Evolutionary conservation across 2,888 invertebrate species (phyloP).

Genomic region (Pinctada fucata): DNA sequence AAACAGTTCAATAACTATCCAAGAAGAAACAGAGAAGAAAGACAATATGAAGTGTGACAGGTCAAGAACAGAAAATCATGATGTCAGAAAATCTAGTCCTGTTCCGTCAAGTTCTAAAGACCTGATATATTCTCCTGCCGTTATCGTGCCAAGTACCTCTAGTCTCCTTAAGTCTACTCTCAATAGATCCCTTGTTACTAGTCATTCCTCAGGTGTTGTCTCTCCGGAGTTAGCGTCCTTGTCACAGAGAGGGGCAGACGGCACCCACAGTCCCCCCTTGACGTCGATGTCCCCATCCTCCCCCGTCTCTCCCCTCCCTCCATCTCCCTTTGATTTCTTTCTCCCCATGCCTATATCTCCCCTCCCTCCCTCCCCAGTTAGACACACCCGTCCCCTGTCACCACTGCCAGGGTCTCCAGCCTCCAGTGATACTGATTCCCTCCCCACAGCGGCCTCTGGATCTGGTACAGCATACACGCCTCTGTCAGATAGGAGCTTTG

Average conservation of each 20-base stretch:
- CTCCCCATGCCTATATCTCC: slow-evolving; percentile 57
- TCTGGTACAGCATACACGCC: slow-evolving; percentile 4
- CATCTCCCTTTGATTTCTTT: slow-evolving; percentile 57
- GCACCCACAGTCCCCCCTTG: slow-evolving; percentile 18
- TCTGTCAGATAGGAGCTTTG: background rate
- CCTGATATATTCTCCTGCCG: background rate
- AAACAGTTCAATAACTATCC: background rate
- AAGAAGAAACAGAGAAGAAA: background rate
- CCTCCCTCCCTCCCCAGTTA: slow-evolving; percentile 57
- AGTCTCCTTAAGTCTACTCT: background rate
- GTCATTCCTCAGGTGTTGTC: background rate
- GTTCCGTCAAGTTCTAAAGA: background rate
- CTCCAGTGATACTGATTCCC: slow-evolving; percentile 14
- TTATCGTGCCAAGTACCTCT: background rate
- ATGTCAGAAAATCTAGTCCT: background rate
- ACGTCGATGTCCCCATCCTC: slow-evolving; percentile 21
- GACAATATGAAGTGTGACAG: background rate
- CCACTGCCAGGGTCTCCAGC: slow-evolving; percentile 39
- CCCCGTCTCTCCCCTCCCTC: slow-evolving; percentile 53
- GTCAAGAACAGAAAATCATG: background rate
- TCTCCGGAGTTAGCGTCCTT: slow-evolving; percentile 31
- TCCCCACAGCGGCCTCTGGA: slow-evolving; percentile 14
- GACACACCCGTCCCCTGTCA: slow-evolving; percentile 43
- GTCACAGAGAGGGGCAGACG: slow-evolving; percentile 25
- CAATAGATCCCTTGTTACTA: background rate